phyloP scores from a whole-genome alignment of 2,888 invertebrate genomes.

The Ametastegia equiseti region DNA sequence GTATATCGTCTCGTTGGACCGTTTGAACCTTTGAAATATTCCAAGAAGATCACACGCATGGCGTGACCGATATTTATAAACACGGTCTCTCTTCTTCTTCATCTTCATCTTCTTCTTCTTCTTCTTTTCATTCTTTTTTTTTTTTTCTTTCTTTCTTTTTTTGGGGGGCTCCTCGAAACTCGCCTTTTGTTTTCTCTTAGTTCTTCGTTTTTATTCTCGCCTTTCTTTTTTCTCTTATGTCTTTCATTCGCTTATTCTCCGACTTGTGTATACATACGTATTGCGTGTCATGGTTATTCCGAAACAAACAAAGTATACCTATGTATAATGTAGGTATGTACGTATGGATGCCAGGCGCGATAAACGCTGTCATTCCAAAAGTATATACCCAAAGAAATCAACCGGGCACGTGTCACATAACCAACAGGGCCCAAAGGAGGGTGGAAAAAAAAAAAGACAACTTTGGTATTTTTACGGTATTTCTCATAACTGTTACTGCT shows the following conservation, averaged over 20 bases:
- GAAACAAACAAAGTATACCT: neutral
- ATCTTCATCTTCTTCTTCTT: slow-evolving; percentile 48
- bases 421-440: neutral
- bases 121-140: slow-evolving; percentile 18
- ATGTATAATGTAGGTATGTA: neutral
- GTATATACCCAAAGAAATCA: neutral
- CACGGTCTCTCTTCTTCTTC: slow-evolving; percentile 40
- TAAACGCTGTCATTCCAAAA: slow-evolving; percentile 33
- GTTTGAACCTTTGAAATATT: slow-evolving; percentile 45
- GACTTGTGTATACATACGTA: neutral
- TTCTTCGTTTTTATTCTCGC: slow-evolving; percentile 1
- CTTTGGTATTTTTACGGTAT: slow-evolving; percentile 3
- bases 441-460: neutral
- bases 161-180: neutral
- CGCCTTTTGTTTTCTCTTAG: slow-evolving; percentile 46
- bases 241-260: neutral
- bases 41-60: slow-evolving; percentile 42
- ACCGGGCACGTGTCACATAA: slow-evolving; percentile 3
- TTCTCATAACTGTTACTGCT: slow-evolving; percentile 12
- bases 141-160: slow-evolving; percentile 3
- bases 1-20: neutral
- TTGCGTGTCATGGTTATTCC: neutral
- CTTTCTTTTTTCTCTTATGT: neutral
- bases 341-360: neutral
- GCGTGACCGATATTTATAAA: slow-evolving; percentile 46